Evolutionary conservation across 2,888 invertebrate species (phyloP), one percentile per base, ranked within the genome.

Genomic region (Archips crataeganus): DNA sequence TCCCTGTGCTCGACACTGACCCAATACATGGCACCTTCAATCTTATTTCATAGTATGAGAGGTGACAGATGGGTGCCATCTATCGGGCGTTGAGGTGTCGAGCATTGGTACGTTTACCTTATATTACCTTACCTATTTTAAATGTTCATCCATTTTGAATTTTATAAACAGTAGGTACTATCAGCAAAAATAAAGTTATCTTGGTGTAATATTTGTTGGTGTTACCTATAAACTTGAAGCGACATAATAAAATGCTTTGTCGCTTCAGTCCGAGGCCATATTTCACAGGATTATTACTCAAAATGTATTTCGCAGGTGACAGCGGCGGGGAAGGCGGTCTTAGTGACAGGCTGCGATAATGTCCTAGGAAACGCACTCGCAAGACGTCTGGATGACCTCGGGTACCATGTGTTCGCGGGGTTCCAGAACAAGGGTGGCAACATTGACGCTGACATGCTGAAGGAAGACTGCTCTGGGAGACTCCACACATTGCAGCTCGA

Each of bases 331-430:
- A 98, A 98, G 89, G 97, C 97, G n/a, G 96, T 98, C 3, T 90
- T 98, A 62, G 96, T 98, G 79, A 98, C 98, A 10, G 98, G 98
- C 72, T 98, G 98, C 87, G 98, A 98, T 88, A 96, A 97, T 64
- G 96, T 96, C 54, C 94, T 97, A 71, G 97, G 97, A 69, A 96
- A 96, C 82, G 95, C 96, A 70, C 92, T 97, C 82, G 98, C 97
- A n/a, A 96, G 97, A 79, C 96, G 96, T 81, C 94, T 98, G 71
- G 98, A 98, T 82, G 97, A 97, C 85, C 94, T 97, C 86, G 98
- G 98, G 47, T 97, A 98, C 87, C 97, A 97, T 61, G 97, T 98
- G n/a, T 98, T 98, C 85, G 98, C 98, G 69, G 98, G 97, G 76
- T 98, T 98, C 88, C 95, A 95, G 80, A 96, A 93, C 82, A 95